Evolutionary conservation across 2,888 invertebrate species (phyloP).

Genomic region (Scaptomyza cyrtandrae): DNA sequence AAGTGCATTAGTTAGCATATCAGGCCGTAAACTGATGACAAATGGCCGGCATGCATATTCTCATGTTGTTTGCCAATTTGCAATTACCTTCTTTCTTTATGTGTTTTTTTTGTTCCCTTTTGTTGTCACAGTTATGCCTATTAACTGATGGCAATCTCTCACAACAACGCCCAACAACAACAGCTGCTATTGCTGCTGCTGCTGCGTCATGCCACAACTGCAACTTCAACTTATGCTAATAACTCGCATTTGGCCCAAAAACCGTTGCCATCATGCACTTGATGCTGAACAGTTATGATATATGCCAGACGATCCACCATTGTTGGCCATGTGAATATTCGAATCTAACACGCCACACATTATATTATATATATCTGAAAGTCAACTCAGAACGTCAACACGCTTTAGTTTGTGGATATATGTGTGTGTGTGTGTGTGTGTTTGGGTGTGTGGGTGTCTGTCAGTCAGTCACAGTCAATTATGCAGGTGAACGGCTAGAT

Average conservation of each 20-base stretch:
- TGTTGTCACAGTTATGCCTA: constrained; percentile 38
- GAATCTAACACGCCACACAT: constrained; percentile 55
- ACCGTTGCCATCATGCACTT: constrained; percentile 23
- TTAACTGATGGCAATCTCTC: constrained; percentile 55
- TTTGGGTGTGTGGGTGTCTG: neutral
- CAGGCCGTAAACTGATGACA: constrained; percentile 55
- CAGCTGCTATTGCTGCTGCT: neutral
- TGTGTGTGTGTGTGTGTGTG: no score
- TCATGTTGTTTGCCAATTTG: constrained; percentile 50
- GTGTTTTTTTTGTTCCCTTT: neutral
- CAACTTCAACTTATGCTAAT: constrained; percentile 14
- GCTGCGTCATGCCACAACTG: constrained; percentile 24
- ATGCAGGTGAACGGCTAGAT: constrained; percentile 35
- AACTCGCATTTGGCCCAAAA: constrained; percentile 27
- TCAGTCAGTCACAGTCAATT: constrained; percentile 52
- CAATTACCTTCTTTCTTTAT: constrained; percentile 40
- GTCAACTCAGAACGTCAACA: constrained; percentile 58
- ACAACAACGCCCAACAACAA: constrained; percentile 24
- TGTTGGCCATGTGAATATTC: constrained; percentile 69
- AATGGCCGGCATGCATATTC: constrained; percentile 42
- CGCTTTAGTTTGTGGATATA: neutral
- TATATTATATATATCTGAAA: constrained; percentile 51
- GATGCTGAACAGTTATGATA: constrained; percentile 74
- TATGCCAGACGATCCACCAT: constrained; percentile 71
- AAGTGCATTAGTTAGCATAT: constrained; percentile 49